These are phyloP conservation scores for Micromussa lordhowensis DNA, from an alignment of 92 coral and sea anemone genomes.

Conservation along the genomic window DNA sequence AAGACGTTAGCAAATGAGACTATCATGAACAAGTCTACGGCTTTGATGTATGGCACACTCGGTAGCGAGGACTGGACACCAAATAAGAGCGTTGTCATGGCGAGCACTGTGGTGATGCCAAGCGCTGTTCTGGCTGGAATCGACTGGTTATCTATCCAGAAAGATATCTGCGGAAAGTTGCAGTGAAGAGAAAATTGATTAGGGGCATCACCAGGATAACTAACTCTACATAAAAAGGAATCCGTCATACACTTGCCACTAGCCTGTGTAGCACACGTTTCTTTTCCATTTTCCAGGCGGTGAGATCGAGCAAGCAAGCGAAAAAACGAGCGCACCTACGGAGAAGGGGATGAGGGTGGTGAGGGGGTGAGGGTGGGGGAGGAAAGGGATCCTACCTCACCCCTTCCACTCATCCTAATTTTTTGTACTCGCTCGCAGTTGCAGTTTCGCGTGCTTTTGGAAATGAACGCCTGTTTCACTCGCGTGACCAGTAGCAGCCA, in stretches of 20 bases:
- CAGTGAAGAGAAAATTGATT: neutral
- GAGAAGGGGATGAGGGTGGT: too few species aligned
- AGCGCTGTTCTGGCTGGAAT: conserved; percentile 82
- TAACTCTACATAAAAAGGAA: neutral
- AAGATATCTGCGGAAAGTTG: conserved; percentile 48
- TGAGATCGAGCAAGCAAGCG: too few species aligned
- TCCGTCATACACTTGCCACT: neutral
- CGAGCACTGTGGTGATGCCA: conserved; percentile 79
- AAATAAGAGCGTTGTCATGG: conserved; percentile 76
- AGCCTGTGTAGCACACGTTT: too few species aligned
- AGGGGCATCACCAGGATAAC: neutral
- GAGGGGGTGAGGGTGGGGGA: too few species aligned
- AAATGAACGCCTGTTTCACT: too few species aligned
- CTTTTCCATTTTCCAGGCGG: too few species aligned
- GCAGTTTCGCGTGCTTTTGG: too few species aligned
- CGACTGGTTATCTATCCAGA: conserved; percentile 76
- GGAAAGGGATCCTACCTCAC: too few species aligned
- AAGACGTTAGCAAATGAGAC: conserved; percentile 72
- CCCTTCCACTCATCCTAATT: too few species aligned
- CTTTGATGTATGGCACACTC: conserved; percentile 76
- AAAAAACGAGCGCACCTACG: too few species aligned
- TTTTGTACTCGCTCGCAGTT: too few species aligned
- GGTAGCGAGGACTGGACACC: conserved; percentile 74
- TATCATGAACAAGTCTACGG: conserved; percentile 73
- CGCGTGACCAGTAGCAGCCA: too few species aligned